Percentiles rank a stretch among this genome's conserved stretches.
Conservation (phyloP, 2,888 invertebrate species). For the Baccha elongata region DNA sequence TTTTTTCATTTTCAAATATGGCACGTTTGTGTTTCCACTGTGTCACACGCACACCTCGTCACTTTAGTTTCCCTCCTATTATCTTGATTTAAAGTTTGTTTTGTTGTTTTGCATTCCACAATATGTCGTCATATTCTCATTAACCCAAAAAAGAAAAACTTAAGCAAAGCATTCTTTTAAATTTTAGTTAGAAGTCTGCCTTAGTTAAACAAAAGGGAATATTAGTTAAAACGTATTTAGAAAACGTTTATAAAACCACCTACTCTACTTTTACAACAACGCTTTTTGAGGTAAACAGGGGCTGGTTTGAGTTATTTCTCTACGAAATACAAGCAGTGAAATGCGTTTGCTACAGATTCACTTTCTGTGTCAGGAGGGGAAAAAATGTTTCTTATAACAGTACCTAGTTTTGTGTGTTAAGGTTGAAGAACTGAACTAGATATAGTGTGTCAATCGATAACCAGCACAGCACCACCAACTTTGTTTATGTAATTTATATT, state of each 20-base stretch:
- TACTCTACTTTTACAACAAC: background rate
- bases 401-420: slow-evolving; percentile 51
- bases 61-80: slow-evolving; percentile 19
- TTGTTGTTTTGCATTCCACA: slow-evolving; percentile 44
- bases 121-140: slow-evolving; percentile 33
- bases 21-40: slow-evolving; percentile 28
- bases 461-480: background rate
- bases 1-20: slow-evolving; percentile 17
- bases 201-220: background rate
- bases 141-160: slow-evolving; percentile 31
- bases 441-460: slow-evolving; percentile 41
- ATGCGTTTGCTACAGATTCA: slow-evolving; percentile 16
- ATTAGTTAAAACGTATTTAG: slow-evolving; percentile 6
- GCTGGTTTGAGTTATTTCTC: slow-evolving; percentile 1
- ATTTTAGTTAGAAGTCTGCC: background rate
- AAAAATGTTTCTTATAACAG: slow-evolving; percentile 35
- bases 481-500: background rate
- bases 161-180: slow-evolving; percentile 4
- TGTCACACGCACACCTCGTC: slow-evolving; percentile 35
- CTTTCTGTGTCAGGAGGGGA: slow-evolving; percentile 37
- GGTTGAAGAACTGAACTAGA: slow-evolving; percentile 28
- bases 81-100: slow-evolving; percentile 41
- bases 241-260: slow-evolving; percentile 7
- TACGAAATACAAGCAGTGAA: background rate
- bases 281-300: slow-evolving; percentile 32